Percentiles rank a stretch among this genome's conserved stretches.
Conservation (phyloP, 2,113 vertebrate species). For the Hippopotamus amphibius region DNA sequence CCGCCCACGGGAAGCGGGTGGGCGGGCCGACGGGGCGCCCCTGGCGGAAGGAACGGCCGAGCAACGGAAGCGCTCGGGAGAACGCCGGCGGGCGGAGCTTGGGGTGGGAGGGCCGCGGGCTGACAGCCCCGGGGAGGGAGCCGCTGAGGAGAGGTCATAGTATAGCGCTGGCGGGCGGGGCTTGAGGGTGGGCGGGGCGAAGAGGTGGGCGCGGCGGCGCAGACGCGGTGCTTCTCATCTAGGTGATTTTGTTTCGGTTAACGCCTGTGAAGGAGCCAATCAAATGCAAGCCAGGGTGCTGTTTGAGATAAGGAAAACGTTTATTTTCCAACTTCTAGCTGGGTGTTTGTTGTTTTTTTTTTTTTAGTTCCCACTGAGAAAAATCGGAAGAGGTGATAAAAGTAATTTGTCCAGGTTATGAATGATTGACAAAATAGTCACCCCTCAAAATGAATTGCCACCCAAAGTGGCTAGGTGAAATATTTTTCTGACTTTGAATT, state of each 20-base stretch:
- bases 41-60: background rate
- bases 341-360: background rate
- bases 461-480: background rate
- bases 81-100: accelerated
- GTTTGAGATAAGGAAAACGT: background rate
- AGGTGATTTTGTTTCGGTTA: background rate
- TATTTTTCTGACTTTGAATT: conserved; percentile 43
- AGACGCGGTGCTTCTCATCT: background rate
- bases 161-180: too few species aligned
- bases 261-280: background rate
- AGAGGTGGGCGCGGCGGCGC: background rate
- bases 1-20: conserved; percentile 11
- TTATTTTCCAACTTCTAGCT: background rate
- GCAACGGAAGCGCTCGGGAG: accelerated
- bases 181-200: accelerated
- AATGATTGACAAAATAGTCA: background rate
- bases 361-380: background rate
- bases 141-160: too few species aligned
- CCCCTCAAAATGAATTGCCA: background rate
- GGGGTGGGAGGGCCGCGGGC: accelerated
- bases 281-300: background rate
- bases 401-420: background rate
- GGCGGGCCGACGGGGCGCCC: background rate
- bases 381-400: background rate
- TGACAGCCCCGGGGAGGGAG: accelerated